Percentiles rank a stretch among this genome's conserved stretches.
Conservation (phyloP, 2,888 invertebrate genomes). For the Watsonalla cultraria region DNA sequence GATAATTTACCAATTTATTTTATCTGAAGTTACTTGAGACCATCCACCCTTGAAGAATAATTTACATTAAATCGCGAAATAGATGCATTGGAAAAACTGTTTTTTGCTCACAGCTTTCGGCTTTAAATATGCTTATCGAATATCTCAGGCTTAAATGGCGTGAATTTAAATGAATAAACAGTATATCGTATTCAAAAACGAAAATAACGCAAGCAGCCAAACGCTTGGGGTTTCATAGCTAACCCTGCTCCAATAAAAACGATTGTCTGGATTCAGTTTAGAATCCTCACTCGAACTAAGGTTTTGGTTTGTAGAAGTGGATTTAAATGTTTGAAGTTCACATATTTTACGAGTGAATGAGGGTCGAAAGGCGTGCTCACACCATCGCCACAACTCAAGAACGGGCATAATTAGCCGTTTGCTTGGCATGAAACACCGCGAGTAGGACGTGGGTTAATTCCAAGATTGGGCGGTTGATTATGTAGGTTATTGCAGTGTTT, state of each 20-base stretch:
- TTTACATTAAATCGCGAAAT: no score
- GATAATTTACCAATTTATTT: no score
- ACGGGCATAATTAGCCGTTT: slow-evolving; percentile 57
- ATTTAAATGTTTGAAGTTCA: slow-evolving; percentile 17
- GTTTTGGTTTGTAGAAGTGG: background rate
- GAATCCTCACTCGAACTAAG: background rate
- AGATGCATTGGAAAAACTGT: no score
- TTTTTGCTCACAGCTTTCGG: no score
- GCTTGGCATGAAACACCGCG: slow-evolving; percentile 58
- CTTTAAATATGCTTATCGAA: no score
- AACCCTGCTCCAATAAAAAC: background rate
- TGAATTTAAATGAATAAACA: no score
- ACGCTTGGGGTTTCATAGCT: background rate
- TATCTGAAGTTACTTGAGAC: no score
- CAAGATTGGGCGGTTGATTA: slow-evolving; percentile 9
- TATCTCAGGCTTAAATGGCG: no score
- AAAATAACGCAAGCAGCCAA: no score
- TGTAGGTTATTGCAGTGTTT: background rate
- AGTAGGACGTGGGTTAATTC: slow-evolving; percentile 22
- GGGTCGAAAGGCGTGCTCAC: slow-evolving; percentile 38
- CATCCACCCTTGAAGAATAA: no score
- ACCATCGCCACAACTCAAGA: slow-evolving; percentile 42
- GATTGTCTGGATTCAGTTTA: background rate
- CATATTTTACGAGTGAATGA: slow-evolving; percentile 38
- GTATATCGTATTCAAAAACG: no score